Percentiles rank a stretch among this genome's conserved stretches.
These are phyloP conservation scores for Oceanites oceanicus DNA, from an alignment of 2,113 vertebrate species.

Conservation along the genomic window DNA sequence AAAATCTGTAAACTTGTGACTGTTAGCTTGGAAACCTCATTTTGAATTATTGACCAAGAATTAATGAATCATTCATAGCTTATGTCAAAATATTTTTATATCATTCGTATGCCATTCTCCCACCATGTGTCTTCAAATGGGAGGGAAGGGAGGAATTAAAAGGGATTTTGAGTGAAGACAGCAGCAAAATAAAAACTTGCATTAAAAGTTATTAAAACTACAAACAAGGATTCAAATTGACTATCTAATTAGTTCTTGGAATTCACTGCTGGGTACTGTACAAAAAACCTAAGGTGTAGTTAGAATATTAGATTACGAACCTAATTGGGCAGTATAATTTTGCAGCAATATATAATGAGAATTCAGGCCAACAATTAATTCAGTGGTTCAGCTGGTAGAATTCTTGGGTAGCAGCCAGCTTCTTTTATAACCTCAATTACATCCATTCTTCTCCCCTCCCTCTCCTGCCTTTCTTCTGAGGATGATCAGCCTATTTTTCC, in stretches of 20 bases:
- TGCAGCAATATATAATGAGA: conserved; percentile 17
- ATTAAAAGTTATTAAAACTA: conserved; percentile 3
- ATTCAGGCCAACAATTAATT: conserved; percentile 39
- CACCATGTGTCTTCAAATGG: not conserved
- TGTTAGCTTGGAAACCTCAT: not conserved
- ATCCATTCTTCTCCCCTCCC: not conserved
- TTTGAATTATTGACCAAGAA: not conserved
- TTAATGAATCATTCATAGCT: not conserved
- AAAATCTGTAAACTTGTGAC: not conserved
- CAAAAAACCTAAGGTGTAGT: conserved; percentile 37
- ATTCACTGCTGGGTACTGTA: not conserved
- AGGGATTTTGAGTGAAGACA: not conserved
- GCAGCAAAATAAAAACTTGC: not conserved
- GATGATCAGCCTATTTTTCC: not conserved
- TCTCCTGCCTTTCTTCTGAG: not conserved
- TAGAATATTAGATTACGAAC: conserved; percentile 39
- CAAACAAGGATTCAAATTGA: not conserved
- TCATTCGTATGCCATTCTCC: not conserved
- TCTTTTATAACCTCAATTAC: not conserved
- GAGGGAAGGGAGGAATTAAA: not conserved
- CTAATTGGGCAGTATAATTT: conserved; percentile 48
- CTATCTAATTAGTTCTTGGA: conserved; percentile 20
- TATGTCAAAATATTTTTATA: not conserved
- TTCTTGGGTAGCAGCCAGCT: conserved; percentile 15
- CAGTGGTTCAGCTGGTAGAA: not conserved